Base-by-base conservation (phyloP, 2,797 vertebrate genomes). In the Scyliorhinus canicula region DNA sequence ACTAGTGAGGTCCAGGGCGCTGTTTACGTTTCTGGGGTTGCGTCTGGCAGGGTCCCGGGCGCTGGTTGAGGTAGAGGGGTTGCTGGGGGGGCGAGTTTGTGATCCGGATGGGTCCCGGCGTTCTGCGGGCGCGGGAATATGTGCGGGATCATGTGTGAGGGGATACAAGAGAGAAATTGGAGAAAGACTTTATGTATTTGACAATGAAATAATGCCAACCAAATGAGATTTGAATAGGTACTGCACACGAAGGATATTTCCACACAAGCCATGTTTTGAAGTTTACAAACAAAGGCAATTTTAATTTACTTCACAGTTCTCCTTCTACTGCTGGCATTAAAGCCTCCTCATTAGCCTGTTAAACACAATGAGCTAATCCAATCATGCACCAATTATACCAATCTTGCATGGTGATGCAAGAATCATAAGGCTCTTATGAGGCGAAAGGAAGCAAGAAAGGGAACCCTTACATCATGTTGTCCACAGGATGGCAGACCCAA, bases 131-230 rank as follows among this genome's bases (percentile, higher is more conserved):
- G n/a, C n/a, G n/a, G n/a, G n/a, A n/a, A n/a, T n/a, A n/a, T n/a
- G n/a, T n/a, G n/a, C n/a, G n/a, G n/a, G n/a, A 44, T 91, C 88
- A 91, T 44, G 7, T 91, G 55, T 63, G 88, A 91, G 88, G 24
- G 57, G 35, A 63, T 63, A 28, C 16, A 91, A 91, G 57, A 24
- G 19, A 91, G 55, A 91, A 91, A 91, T 40, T 40, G n/a, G 88
- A 40, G 57, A 91, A 91, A 63, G 57, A 79, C 12, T 19, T 79
- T 24, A 24, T 44, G 40, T n/a, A 79, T 44, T 79, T 79, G 77
- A 44, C 77, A 79, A 44, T 79, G n/a, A 79, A 79, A 82, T 82
- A 82, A 82, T 44, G 19, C 4, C 79, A 82, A 82, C 79, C 6
- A 82, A 82, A 47, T 65, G 40, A 65, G 44, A 40, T 24, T 44